Percentiles rank a stretch among this genome's conserved stretches.
phyloP scores from a whole-genome alignment of 30 jellyfish, hydroid and myxozoan genomes.

The Turritopsis dohrnii region DNA sequence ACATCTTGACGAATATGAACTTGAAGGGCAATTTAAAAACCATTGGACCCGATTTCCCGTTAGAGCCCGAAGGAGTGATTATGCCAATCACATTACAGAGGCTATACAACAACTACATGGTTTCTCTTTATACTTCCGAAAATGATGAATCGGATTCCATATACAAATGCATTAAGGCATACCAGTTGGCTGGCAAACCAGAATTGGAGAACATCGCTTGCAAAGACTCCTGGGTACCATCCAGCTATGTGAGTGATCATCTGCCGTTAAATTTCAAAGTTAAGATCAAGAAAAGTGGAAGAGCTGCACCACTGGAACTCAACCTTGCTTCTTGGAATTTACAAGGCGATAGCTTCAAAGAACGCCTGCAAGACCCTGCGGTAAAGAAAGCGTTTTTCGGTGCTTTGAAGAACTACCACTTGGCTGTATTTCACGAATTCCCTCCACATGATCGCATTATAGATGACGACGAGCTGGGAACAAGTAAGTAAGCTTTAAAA shows the following conservation, averaged over 20 bases:
- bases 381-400: slow-evolving; percentile 15
- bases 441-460: slow-evolving; percentile 35
- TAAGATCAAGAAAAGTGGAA: not conserved
- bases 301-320: slow-evolving; percentile 20
- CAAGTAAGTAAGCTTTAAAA: slow-evolving; percentile 3
- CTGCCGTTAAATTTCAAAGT: slow-evolving; percentile 31
- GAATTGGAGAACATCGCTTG: slow-evolving; percentile 28
- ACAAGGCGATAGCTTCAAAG: slow-evolving; percentile 42
- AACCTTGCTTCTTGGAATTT: slow-evolving; percentile 35
- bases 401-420: slow-evolving; percentile 17
- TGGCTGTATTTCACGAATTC: slow-evolving; percentile 38
- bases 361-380: slow-evolving; percentile 30
- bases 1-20: slow-evolving; percentile 18
- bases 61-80: slow-evolving; percentile 35
- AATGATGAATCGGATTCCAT: slow-evolving; percentile 34
- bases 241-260: slow-evolving; percentile 34
- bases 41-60: slow-evolving; percentile 41
- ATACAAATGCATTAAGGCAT: slow-evolving; percentile 31
- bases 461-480: slow-evolving; percentile 35
- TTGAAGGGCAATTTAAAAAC: slow-evolving; percentile 29
- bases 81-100: slow-evolving; percentile 26
- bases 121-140: slow-evolving; percentile 29
- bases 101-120: slow-evolving; percentile 33
- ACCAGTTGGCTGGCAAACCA: slow-evolving; percentile 32
- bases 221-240: slow-evolving; percentile 28